Evolutionary conservation across 1,140 invertebrate species (phyloP).

Genomic region (Ctenoplectra terminalis): DNA sequence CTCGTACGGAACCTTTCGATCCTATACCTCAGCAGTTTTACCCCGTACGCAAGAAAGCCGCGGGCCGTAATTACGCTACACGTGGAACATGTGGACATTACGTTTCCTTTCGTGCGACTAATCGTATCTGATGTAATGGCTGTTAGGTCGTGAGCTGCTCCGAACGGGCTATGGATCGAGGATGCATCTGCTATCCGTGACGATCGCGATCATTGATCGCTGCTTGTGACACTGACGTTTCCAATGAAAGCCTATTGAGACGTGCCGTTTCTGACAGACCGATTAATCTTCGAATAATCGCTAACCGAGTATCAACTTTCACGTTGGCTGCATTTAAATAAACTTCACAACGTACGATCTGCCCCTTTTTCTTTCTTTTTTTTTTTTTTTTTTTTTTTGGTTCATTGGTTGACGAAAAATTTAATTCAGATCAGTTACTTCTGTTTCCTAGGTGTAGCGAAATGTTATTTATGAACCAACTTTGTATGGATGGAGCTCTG

Average conservation of each 20-base stretch:
- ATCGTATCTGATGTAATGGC: conserved; percentile 12
- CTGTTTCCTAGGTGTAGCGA: neutral
- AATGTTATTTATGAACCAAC: neutral
- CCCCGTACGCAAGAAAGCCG: neutral
- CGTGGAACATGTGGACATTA: conserved; percentile 5
- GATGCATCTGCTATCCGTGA: neutral
- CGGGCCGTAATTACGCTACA: conserved; percentile 6
- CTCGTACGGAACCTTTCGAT: neutral
- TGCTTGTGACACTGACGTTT: neutral
- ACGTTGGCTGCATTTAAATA: too few species aligned
- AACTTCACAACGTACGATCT: too few species aligned
- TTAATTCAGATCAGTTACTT: too few species aligned
- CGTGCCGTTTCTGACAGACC: neutral
- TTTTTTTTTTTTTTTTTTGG: too few species aligned
- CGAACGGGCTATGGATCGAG: neutral
- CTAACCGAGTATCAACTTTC: too few species aligned
- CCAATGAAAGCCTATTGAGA: conserved; percentile 6
- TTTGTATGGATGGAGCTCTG: neutral
- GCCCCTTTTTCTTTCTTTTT: too few species aligned
- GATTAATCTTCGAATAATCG: conserved; percentile 5
- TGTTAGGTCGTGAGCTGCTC: neutral
- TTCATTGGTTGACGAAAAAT: neutral
- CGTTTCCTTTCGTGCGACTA: conserved; percentile 21
- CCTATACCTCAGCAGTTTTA: neutral
- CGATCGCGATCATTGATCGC: neutral